Percentiles rank a stretch among this genome's conserved stretches.
Evolutionary conservation across 2,888 invertebrate genomes (phyloP).

Genomic region (Eristalinus aeneus): DNA sequence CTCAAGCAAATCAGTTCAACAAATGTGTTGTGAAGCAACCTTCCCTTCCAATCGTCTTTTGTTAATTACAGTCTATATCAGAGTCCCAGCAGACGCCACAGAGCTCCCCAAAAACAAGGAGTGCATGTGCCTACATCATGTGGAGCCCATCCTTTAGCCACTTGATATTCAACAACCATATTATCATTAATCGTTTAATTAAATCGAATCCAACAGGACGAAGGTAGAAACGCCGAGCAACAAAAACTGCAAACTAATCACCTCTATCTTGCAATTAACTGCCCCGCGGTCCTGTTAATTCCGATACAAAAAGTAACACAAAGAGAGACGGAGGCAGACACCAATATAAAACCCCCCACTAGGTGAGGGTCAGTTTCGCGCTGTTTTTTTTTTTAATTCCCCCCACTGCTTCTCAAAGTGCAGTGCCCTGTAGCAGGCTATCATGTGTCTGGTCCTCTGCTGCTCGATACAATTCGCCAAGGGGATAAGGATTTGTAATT

Average conservation of each 20-base stretch:
- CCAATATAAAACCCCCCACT: neutral
- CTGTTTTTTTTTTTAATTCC: neutral
- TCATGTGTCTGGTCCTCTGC: neutral
- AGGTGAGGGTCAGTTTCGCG: neutral
- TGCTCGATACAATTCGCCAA: neutral
- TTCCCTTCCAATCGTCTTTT: neutral
- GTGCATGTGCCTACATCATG: neutral
- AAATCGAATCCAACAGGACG: constrained; percentile 7
- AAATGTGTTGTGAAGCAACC: neutral
- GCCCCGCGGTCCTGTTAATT: constrained; percentile 11
- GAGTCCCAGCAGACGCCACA: neutral
- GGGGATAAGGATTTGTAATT: constrained; percentile 17
- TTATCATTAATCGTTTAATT: constrained; percentile 41
- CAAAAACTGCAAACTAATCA: constrained; percentile 8
- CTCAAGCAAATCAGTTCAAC: neutral
- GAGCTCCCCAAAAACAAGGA: neutral
- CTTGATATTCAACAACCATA: constrained; percentile 21
- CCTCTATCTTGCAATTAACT: constrained; percentile 1
- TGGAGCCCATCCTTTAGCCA: neutral
- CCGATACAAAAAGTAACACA: constrained; percentile 5
- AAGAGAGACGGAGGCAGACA: neutral
- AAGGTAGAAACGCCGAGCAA: neutral
- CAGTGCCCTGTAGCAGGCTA: neutral
- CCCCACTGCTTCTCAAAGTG: neutral
- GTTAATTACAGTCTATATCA: constrained; percentile 23